Evolutionary conservation across 2,888 invertebrate species (phyloP), one percentile per base, ranked within the genome.

Genomic region (Ormia ochracea): DNA sequence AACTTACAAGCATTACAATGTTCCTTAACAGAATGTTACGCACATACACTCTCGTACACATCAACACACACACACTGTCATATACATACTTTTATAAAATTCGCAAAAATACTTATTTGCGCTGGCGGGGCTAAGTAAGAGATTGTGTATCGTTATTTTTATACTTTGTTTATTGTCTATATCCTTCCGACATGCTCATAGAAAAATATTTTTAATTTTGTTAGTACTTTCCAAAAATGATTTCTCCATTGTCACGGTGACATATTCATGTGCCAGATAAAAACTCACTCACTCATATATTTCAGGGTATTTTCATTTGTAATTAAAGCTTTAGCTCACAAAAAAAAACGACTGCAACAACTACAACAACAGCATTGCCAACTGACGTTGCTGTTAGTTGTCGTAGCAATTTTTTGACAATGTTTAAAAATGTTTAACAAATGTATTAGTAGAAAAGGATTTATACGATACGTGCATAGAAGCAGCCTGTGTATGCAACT

Each of bases 291-390:
- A 63, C 73, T 50, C 72, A 76, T 74, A 78, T 58, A 76, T 68
- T 73, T 82, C 81, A 82, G 76, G 84, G 86, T 84, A 87, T 87
- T 86, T 86, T 87, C 86, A 86, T 86, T 86, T 85, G 86, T 85
- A 86, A 87, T 87, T 86, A 85, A 85, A 85, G 87, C 86, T 86
- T 87, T 83, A 80, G 75, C 45, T 68, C 48, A 6, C 12, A 10
- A 36, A 38, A 19, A 23, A 38, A 50, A 19, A 12, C 17, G n/a
- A 12, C 10, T 0, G 50, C 41, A 38, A 52, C 36, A 7, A 36
- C 48, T 54, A n/a, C n/a, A n/a, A n/a, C n/a, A n/a, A n/a, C 2
- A 48, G 23, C 17, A 48, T 38, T 54, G 23, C 23, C 59, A 59
- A 7, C 38, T 43, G 14, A 36, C 36, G 19, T 59, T 31, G 14